phyloP scores from a whole-genome alignment of 2,113 vertebrate species.

The Oplegnathus fasciatus region DNA sequence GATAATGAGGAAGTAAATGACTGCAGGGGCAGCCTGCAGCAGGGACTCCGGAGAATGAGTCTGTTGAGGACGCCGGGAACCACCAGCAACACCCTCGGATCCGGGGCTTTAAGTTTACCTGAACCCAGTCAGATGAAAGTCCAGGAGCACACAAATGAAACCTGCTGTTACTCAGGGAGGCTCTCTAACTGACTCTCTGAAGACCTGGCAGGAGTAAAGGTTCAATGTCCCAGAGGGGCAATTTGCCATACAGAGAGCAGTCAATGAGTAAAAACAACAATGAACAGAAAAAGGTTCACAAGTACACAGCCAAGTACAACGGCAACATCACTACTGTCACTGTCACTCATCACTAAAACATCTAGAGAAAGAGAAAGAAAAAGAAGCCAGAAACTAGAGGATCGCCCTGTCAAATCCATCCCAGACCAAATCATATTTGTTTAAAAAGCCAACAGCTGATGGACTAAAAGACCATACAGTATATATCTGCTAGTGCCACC shows the following conservation, averaged over 20 bases:
- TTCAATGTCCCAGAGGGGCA: neutral
- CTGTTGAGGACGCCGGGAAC: neutral
- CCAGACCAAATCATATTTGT: neutral
- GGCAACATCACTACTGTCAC: neutral
- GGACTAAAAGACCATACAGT: neutral
- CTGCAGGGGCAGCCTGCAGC: slow-evolving; percentile 24
- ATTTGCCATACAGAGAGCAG: neutral
- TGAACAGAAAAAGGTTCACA: neutral
- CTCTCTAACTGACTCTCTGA: neutral
- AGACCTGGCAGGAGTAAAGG: neutral
- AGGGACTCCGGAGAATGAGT: neutral
- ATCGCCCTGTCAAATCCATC: neutral
- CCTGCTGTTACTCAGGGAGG: neutral
- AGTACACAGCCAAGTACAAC: neutral
- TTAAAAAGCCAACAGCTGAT: neutral
- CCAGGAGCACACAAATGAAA: neutral
- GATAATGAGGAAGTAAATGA: slow-evolving; percentile 16
- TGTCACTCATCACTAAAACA: neutral
- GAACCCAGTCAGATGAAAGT: neutral
- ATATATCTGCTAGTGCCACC: neutral
- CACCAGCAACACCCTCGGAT: neutral
- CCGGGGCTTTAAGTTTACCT: neutral
- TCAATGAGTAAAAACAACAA: no score
- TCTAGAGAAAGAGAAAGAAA: neutral
- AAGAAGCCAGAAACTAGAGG: neutral